phyloP scores from a whole-genome alignment of 2,888 invertebrate genomes.

The Caenorhabditis drosophilae region DNA sequence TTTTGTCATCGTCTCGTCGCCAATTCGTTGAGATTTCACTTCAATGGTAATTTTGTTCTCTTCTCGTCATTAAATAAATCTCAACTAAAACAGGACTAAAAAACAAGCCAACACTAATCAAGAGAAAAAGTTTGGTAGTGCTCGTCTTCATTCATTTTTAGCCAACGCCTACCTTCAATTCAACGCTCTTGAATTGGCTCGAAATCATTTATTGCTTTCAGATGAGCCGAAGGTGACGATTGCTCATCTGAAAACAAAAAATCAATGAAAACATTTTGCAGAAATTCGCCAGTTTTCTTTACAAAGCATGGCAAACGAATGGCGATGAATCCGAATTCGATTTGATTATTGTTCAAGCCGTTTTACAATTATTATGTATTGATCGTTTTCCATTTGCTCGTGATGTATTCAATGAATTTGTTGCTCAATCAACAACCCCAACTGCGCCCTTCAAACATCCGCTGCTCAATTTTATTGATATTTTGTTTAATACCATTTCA shows the following conservation, averaged over 20 bases:
- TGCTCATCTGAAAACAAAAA: not conserved
- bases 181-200: conserved; percentile 11
- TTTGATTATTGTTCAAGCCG: conserved; percentile 20
- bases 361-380: conserved; percentile 25
- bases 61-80: not conserved
- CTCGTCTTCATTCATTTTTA: conserved; percentile 11
- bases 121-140: conserved; percentile 25
- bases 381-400: conserved; percentile 25
- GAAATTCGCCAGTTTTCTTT: conserved; percentile 6
- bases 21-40: conserved; percentile 25
- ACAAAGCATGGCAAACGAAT: not conserved
- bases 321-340: conserved; percentile 1
- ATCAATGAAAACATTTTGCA: not conserved
- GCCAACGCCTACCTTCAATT: conserved; percentile 6
- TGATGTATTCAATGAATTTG: conserved; percentile 12
- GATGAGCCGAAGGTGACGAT: conserved; percentile 3
- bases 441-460: conserved; percentile 10
- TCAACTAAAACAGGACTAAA: too few species aligned
- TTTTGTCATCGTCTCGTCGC: conserved; percentile 8
- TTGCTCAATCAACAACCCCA: not conserved
- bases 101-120: not conserved
- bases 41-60: conserved; percentile 17
- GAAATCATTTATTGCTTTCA: conserved; percentile 23
- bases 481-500: conserved; percentile 21
- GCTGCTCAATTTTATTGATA: conserved; percentile 20